Evolutionary conservation across 2,113 vertebrate species (phyloP), one percentile per base, ranked within the genome.

Genomic region (Scolopax mira): DNA sequence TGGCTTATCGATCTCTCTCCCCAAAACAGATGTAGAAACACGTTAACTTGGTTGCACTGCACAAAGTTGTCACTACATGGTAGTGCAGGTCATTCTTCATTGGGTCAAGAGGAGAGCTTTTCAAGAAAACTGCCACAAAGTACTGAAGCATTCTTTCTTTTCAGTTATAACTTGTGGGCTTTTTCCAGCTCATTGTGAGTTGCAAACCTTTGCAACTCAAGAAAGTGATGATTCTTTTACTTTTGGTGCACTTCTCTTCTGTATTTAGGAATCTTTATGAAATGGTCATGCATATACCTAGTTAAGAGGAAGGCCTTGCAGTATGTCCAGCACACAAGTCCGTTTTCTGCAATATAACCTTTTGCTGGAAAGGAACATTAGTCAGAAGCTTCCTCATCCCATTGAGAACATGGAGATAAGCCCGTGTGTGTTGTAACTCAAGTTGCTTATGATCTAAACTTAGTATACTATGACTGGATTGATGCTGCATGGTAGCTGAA

Each of bases 51-150:
- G 14, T 82, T 77, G 39, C 60, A 33, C 80, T 21, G 6, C 37
- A 42, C 1, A 7, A 19, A 41, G 35, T 65, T 85, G 37, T 66
- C 27, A 9, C 35, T 64, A 30, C 24, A 14, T 0, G 0, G 30
- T 61, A 77, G 49, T 46, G 31, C 67, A 80, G 23, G 12, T 87
- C 15, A 30, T 81, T 89, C 64, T 93, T 65, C 37, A 35, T 0
- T 57, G 79, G 13, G 21, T 71, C 30, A 88, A 64, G 60, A 57
- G 44, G 58, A 91, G n/a, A 73, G 19, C 28, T 89, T 58, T 92
- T 62, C 37, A 72, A 81, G 62, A 82, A 77, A n/a, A 79, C 58
- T 44, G n/a, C 24, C 42, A 11, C 27, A 25, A 64, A 33, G 31
- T 75, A 41, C 52, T 81, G 69, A 72, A 87, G 72, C 13, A 3